Conservation (phyloP, 2,797 vertebrate species). For the Chloroceryle amazona region DNA sequence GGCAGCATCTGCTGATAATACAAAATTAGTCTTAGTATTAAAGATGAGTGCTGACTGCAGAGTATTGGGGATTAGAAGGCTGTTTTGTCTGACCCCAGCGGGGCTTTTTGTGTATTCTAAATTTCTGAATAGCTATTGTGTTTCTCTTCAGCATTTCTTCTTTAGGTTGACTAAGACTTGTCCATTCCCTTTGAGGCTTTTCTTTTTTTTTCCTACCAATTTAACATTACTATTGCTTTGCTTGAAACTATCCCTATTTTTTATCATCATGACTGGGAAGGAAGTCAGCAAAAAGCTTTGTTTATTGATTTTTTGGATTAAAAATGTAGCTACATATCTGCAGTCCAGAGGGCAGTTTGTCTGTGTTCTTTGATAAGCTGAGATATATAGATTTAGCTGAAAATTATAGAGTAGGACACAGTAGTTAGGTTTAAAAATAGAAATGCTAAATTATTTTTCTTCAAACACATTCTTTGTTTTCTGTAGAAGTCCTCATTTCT, state of each 20-base stretch:
- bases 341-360: background rate
- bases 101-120: background rate
- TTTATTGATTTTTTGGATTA: slow-evolving; percentile 7
- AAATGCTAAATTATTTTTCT: background rate
- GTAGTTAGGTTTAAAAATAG: background rate
- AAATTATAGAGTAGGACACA: background rate
- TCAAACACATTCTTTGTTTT: background rate
- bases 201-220: background rate
- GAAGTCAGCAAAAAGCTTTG: background rate
- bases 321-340: background rate
- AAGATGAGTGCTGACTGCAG: slow-evolving; percentile 39
- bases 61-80: slow-evolving; percentile 4
- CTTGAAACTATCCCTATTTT: background rate
- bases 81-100: background rate
- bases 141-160: slow-evolving; percentile 28
- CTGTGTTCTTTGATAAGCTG: background rate
- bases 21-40: slow-evolving; percentile 7
- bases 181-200: background rate
- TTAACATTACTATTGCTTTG: background rate
- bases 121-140: slow-evolving; percentile 5
- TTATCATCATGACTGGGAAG: background rate
- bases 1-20: slow-evolving; percentile 26
- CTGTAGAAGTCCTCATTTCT: background rate
- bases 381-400: background rate
- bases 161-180: background rate